Evolutionary conservation across 2,113 vertebrate genomes (phyloP), one percentile per base, ranked within the genome.

Genomic region (Atlantisia rogersi): DNA sequence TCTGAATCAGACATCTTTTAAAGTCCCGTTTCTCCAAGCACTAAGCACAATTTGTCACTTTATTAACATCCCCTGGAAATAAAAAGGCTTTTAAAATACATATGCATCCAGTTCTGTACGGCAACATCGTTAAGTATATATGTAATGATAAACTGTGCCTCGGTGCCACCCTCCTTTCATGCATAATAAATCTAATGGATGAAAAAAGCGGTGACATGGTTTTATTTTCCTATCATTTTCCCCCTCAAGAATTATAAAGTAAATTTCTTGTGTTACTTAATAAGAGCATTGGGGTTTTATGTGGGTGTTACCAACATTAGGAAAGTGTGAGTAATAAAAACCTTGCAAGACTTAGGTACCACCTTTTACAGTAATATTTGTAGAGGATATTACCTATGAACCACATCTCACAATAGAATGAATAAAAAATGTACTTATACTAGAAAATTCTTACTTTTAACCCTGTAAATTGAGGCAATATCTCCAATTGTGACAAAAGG

Each of bases 201-300:
- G 71, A 96, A 97, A 82, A 89, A 95, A 90, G 74, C 63, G 75
- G 70, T 44, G 86, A 56, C 59, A 94, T 4, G 14, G 64, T 39
- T 96, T 91, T 95, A 87, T 69, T 94, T 98, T 97, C 96, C 90
- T 90, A 94, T 97, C 95, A 96, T 97, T 98, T 97, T 90, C 92
- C 75, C 55, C 90, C 67, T 62, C 26, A 96, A 97, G 91, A 95
- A 91, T 96, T 91, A 97, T 59, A 88, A 96, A 94, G 50, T 91
- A 60, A 60, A 86, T 97, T 94, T 97, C 62, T 96, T 83, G 82
- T 68, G 82, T 95, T 97, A 92, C 89, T 96, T 97, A 96, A 93
- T 96, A 97, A 96, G 78, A 91, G 55, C 55, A 62, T 92, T 79
- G 77, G 96, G 97, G 89, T 93, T 96, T 94, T 92, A 96, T 88